phyloP scores from a whole-genome alignment of 2,888 invertebrate genomes.

The Patella pellucida region DNA sequence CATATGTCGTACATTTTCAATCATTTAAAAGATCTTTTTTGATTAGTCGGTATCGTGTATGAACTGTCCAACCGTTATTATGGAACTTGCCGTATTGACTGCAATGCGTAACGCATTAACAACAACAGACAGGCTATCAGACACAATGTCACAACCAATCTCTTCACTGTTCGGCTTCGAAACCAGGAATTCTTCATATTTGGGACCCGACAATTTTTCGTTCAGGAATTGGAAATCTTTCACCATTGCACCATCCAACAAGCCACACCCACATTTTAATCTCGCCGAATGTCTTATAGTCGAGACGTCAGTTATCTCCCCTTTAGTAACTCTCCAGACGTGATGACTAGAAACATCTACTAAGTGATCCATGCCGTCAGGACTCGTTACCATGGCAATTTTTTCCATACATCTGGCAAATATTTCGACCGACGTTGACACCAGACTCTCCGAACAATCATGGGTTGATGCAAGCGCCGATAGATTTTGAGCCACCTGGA shows the following conservation, averaged over 20 bases:
- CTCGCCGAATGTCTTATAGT: neutral
- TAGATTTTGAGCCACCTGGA: slow-evolving; percentile 36
- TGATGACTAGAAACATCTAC: slow-evolving; percentile 30
- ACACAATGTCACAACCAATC: slow-evolving; percentile 26
- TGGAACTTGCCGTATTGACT: slow-evolving; percentile 48
- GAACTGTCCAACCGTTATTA: slow-evolving; percentile 50
- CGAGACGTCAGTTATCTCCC: neutral
- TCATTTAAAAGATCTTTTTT: too few relatives aligned
- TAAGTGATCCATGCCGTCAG: slow-evolving; percentile 20
- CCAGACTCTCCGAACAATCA: slow-evolving; percentile 17
- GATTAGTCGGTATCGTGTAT: slow-evolving; percentile 30
- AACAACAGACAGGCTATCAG: slow-evolving; percentile 42
- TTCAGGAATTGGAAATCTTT: neutral
- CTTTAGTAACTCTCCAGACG: slow-evolving; percentile 29
- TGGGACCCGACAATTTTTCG: neutral
- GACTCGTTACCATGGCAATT: slow-evolving; percentile 11
- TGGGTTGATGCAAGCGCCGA: neutral
- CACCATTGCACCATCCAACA: neutral
- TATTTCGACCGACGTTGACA: slow-evolving; percentile 16
- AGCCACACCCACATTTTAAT: slow-evolving; percentile 7
- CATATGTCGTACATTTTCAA: too few relatives aligned
- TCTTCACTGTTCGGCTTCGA: slow-evolving; percentile 10
- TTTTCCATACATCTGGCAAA: slow-evolving; percentile 22
- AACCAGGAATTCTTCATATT: neutral
- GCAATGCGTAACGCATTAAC: slow-evolving; percentile 49